These are phyloP conservation scores for Mesaphorura yosii DNA, from an alignment of 1,140 invertebrate species.

Conservation along the genomic window DNA sequence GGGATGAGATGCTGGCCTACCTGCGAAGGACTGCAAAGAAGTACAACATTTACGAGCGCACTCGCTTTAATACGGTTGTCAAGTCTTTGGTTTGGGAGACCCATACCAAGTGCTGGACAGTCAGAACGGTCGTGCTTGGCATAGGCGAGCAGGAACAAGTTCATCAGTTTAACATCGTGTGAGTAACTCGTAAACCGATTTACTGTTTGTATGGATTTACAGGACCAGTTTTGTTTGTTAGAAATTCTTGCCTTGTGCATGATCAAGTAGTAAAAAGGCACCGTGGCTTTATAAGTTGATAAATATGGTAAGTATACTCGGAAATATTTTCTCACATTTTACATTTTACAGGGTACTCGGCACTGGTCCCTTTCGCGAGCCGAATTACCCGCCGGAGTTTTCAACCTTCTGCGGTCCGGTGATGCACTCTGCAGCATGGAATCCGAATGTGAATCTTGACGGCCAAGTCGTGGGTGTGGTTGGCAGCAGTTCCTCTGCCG, in stretches of 20 bases:
- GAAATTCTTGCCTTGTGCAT: too few species aligned
- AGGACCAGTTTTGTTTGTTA: too few species aligned
- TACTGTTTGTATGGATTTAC: too few species aligned
- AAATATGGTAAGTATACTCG: not conserved
- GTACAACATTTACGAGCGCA: conserved; percentile 12
- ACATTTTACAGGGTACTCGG: conserved; percentile 10
- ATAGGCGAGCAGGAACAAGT: not conserved
- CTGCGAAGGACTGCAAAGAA: conserved; percentile 9
- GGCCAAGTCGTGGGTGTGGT: conserved; percentile 18
- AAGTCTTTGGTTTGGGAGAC: conserved; percentile 15
- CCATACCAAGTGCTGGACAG: conserved; percentile 10
- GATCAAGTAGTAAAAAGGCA: too few species aligned
- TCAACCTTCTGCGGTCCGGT: conserved; percentile 5
- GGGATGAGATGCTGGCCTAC: conserved; percentile 20
- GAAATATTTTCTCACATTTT: not conserved
- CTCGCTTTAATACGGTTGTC: conserved; percentile 13
- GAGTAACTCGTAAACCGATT: too few species aligned
- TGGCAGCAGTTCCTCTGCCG: conserved; percentile 17
- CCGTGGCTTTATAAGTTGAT: too few species aligned
- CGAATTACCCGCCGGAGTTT: conserved; percentile 20
- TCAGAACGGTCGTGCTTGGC: not conserved
- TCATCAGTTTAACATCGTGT: conserved; percentile 13
- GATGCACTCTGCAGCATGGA: conserved; percentile 19
- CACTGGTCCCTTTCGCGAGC: conserved; percentile 12
- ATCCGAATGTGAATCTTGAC: conserved; percentile 9